Evolutionary conservation across 2,113 vertebrate species (phyloP).

Genomic region (Hydropotes inermis): DNA sequence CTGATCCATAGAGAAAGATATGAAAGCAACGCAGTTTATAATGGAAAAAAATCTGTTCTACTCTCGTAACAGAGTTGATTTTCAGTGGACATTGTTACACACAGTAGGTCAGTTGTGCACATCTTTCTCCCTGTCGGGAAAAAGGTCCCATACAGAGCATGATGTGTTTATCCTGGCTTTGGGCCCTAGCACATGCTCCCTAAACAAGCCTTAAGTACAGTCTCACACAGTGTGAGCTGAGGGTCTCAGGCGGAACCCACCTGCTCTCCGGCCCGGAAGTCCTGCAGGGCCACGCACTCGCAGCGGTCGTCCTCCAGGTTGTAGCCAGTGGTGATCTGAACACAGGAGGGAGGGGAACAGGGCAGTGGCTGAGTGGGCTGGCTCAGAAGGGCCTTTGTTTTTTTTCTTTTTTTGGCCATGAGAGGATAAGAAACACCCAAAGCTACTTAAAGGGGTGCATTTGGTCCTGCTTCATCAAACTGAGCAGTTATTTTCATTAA

Average conservation of each 20-base stretch:
- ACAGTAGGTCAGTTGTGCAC: background rate
- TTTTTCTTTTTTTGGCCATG: background rate
- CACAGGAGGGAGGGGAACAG: constrained; percentile 8
- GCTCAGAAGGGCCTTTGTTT: background rate
- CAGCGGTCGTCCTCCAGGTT: constrained; percentile 99
- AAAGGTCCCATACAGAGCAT: background rate
- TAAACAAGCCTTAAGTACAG: background rate
- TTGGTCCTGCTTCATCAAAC: background rate
- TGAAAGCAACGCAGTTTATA: background rate
- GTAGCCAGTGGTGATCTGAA: constrained; percentile 97
- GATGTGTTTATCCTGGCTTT: background rate
- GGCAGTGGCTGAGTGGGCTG: background rate
- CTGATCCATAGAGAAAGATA: background rate
- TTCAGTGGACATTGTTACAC: background rate
- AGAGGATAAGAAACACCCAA: background rate
- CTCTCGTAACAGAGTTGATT: background rate
- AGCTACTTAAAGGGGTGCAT: background rate
- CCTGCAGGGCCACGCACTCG: constrained; percentile 94
- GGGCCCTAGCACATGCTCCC: background rate
- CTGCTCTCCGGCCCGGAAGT: constrained; percentile 94
- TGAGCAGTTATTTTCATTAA: background rate
- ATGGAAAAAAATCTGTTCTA: background rate
- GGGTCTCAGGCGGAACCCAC: constrained; percentile 71
- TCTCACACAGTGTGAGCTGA: background rate
- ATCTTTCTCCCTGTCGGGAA: background rate